Base-by-base conservation (phyloP, 2,888 invertebrate species). In the Neoaliturus tenellus region DNA sequence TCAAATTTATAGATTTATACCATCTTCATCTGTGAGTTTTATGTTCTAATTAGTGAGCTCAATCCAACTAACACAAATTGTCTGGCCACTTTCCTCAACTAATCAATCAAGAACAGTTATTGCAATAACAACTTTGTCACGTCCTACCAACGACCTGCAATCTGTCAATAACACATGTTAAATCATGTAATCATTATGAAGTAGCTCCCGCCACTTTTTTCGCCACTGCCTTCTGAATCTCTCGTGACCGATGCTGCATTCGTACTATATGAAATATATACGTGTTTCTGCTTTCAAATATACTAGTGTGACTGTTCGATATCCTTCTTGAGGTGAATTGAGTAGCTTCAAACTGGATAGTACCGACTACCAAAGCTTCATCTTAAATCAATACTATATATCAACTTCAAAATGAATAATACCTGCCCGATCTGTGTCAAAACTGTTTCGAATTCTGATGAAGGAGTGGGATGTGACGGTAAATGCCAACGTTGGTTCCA, bases 401-500 rank as follows among this genome's bases (percentile, higher is more conserved):
- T n/a, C n/a, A 41, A 10, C 8, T 41, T 41, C 41, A 41, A 41
- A 10, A 41, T 41, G 41, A 6, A 2, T 23, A 23, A n/a, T 3
- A 23, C 23, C 8, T 67, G 69, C 69, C 28, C 8, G n/a, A 33
- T 67, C 17, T 67, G 69, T 33, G 33, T 67, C 31, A 67, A 67
- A 8, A 67, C 17, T 14, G 69, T 67, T 23, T 23, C 3, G 3
- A n/a, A 23, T 23, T 67, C 23, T n/a, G 69, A 67, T n/a, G 33
- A 67, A 33, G 69, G 69, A 4, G 31, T 67, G 28, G 12, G 28
- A 6, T 67, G 69, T 23, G 28, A 28, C 2, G 23, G 69, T 23
- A 67, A 67, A 20, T 67, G 69, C 25, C 31, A 67, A 8, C 69
- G 69, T 20, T 67, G 69, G 69, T 67, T 67, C 69, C 69, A 67